Evolutionary conservation across 2,888 invertebrate genomes (phyloP).

Genomic region (Beris chalybata): DNA sequence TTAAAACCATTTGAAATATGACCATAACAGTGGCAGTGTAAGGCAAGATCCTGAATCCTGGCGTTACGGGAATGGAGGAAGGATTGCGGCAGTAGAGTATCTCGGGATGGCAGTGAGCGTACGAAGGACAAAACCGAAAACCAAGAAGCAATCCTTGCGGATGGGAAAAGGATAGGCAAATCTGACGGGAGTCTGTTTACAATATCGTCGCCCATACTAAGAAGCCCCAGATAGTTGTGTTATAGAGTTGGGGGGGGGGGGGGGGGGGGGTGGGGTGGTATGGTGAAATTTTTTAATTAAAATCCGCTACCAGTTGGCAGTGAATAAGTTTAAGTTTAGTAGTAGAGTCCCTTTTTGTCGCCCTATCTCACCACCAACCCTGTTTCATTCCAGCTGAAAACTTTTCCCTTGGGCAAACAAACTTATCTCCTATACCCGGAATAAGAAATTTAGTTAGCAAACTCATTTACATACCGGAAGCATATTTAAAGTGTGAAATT

Average conservation of each 20-base stretch:
- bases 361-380: no score
- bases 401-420: constrained; percentile 22
- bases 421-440: constrained; percentile 21
- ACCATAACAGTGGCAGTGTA: constrained; percentile 1
- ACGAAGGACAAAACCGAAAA: constrained; percentile 1
- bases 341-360: constrained; percentile 9
- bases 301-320: constrained; percentile 30
- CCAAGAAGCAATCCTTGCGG: background rate
- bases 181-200: no score
- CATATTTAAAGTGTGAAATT: constrained; percentile 31
- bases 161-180: background rate
- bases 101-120: background rate
- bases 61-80: background rate
- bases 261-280: background rate
- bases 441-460: constrained; percentile 31
- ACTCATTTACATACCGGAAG: constrained; percentile 32
- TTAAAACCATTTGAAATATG: constrained; percentile 31
- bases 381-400: constrained; percentile 8
- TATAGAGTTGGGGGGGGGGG: no score
- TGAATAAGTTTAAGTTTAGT: constrained; percentile 26
- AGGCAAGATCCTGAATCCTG: constrained; percentile 2
- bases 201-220: no score
- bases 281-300: constrained; percentile 24
- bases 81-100: background rate
- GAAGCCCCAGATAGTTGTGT: no score